Evolutionary conservation across 2,113 vertebrate species (phyloP).

Genomic region (Manacus vitellinus): DNA sequence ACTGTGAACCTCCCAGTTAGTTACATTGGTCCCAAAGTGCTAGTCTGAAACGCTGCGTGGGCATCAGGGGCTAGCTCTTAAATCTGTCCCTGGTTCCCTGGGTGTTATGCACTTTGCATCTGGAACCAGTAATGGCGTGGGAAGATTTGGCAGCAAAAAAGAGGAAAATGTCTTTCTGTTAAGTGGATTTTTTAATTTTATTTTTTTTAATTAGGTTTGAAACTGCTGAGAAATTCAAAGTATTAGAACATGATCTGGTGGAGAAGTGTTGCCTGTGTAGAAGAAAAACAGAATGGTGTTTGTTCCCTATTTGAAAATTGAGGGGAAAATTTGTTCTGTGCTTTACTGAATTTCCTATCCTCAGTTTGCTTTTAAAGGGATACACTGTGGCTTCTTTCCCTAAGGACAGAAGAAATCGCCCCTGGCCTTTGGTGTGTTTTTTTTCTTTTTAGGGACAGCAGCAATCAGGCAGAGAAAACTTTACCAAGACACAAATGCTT

Average conservation of each 20-base stretch:
- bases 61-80: not conserved
- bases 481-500: not conserved
- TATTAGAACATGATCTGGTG: not conserved
- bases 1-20: not conserved
- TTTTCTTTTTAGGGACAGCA: not conserved
- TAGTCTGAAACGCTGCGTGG: not conserved
- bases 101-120: not conserved
- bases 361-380: not conserved
- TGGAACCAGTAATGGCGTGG: not conserved
- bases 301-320: not conserved
- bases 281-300: not conserved
- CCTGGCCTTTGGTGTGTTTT: not conserved
- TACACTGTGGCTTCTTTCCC: not conserved
- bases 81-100: slow-evolving; percentile 5
- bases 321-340: not conserved
- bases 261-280: not conserved
- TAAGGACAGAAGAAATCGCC: not conserved
- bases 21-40: not conserved
- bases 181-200: not conserved
- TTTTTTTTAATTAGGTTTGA: not conserved
- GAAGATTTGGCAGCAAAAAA: not conserved
- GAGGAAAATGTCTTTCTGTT: not conserved
- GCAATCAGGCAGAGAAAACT: not conserved
- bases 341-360: not conserved
- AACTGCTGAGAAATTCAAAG: not conserved